These are phyloP conservation scores for Drosophila kambysellisi DNA, from an alignment of 2,888 invertebrate species.

Conservation along the genomic window DNA sequence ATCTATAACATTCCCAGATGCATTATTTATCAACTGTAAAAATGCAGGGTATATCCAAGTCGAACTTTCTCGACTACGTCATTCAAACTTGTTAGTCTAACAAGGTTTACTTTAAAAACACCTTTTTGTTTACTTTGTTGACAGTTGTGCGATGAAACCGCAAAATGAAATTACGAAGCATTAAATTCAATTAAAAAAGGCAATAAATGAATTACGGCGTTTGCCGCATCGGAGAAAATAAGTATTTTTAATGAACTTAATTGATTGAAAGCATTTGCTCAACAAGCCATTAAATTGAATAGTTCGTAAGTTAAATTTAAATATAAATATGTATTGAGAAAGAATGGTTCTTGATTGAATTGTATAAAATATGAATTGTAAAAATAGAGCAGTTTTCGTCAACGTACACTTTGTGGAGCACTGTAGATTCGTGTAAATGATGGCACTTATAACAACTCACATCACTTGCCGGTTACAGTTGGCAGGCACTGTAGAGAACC, in stretches of 20 bases:
- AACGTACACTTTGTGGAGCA: conserved; percentile 14
- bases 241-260: neutral
- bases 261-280: conserved; percentile 2
- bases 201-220: neutral
- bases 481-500: conserved; percentile 42
- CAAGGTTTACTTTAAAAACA: neutral
- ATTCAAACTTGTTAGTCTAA: neutral
- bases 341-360: too few species aligned
- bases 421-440: conserved; percentile 37
- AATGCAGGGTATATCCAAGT: neutral
- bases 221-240: neutral
- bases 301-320: neutral
- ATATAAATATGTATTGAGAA: neutral
- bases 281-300: neutral
- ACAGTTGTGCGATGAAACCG: neutral
- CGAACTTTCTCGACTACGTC: neutral
- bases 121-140: neutral
- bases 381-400: neutral
- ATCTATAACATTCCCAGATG: accelerated
- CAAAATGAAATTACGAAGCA: neutral
- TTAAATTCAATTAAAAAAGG: neutral
- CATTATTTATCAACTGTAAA: neutral
- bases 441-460: conserved; percentile 45
- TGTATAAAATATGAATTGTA: too few species aligned
- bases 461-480: conserved; percentile 36